These are phyloP conservation scores for Leucophenga varia DNA, from an alignment of 1,140 invertebrate genomes.

Conservation along the genomic window DNA sequence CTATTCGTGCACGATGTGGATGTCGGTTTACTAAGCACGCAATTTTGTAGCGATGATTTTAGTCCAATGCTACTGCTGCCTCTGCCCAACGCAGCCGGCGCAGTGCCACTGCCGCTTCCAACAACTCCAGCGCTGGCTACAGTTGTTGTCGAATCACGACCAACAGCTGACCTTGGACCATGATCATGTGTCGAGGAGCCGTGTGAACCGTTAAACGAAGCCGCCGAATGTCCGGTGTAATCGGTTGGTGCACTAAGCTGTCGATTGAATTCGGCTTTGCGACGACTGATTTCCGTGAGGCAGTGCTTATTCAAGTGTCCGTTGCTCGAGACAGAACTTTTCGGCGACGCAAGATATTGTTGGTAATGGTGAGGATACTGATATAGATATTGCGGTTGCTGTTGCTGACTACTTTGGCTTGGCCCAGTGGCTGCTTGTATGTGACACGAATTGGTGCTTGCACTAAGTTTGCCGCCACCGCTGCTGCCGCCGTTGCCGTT, in stretches of 20 bases:
- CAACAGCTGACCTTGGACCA: too few relatives aligned
- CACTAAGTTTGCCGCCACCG: constrained; percentile 36
- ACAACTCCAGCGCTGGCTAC: constrained; percentile 46
- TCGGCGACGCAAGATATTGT: constrained; percentile 36
- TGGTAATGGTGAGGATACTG: constrained; percentile 13
- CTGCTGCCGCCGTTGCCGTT: constrained; percentile 22
- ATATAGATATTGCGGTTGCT: constrained; percentile 11
- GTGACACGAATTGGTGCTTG: constrained; percentile 53
- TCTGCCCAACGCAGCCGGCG: neutral
- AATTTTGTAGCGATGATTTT: constrained; percentile 37
- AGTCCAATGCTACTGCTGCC: constrained; percentile 9
- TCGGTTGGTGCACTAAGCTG: constrained; percentile 53
- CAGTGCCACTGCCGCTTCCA: constrained; percentile 11
- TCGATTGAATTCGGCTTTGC: constrained; percentile 55
- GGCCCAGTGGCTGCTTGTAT: constrained; percentile 30
- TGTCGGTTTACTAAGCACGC: constrained; percentile 37
- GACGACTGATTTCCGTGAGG: constrained; percentile 49
- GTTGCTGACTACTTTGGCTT: constrained; percentile 13
- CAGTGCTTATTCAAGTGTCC: constrained; percentile 53
- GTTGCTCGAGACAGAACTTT: constrained; percentile 52
- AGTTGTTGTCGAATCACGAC: constrained; percentile 45
- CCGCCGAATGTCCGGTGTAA: constrained; percentile 38
- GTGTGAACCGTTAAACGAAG: constrained; percentile 45
- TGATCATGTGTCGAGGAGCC: constrained; percentile 44
- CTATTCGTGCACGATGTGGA: constrained; percentile 55